Percentiles rank a stretch among this genome's conserved stretches.
Evolutionary conservation across 2,888 invertebrate species (phyloP).

Genomic region (Pandemis corylana): DNA sequence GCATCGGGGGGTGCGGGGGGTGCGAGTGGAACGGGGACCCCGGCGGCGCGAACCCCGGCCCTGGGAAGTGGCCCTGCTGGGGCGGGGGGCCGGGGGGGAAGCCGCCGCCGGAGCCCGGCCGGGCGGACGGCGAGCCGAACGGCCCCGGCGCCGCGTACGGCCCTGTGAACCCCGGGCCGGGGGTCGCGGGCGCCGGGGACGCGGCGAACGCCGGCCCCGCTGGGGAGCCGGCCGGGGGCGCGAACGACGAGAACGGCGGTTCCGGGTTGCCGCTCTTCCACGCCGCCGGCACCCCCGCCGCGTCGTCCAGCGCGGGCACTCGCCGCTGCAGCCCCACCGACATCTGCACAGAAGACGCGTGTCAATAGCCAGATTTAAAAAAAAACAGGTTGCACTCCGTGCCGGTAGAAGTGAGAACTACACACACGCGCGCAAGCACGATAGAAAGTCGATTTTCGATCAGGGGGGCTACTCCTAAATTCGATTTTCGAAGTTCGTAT

Average conservation of each 20-base stretch:
- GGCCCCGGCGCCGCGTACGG: conserved; percentile 88
- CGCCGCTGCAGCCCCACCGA: conserved; percentile 94
- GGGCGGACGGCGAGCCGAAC: conserved; percentile 86
- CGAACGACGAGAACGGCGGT: conserved; percentile 90
- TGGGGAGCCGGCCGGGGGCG: conserved; percentile 91
- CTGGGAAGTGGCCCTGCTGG: conserved; percentile 88
- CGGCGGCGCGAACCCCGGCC: conserved; percentile 90
- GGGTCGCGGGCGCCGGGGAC: conserved; percentile 88
- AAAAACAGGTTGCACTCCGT: too few relatives aligned
- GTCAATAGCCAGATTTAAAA: not conserved
- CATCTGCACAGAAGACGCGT: conserved; percentile 64
- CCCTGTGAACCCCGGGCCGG: conserved; percentile 90
- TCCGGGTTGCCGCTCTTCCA: conserved; percentile 89
- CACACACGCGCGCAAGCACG: too few relatives aligned
- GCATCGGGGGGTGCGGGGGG: conserved; percentile 94
- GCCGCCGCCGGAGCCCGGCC: conserved; percentile 93
- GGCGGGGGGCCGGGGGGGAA: conserved; percentile 91
- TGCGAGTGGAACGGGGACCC: conserved; percentile 93
- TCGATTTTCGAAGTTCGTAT: too few relatives aligned
- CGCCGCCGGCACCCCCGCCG: conserved; percentile 78
- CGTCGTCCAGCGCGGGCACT: conserved; percentile 84
- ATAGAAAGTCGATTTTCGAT: too few relatives aligned
- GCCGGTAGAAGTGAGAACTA: too few relatives aligned
- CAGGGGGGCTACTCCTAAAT: too few relatives aligned
- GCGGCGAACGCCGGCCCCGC: conserved; percentile 89